Base-by-base conservation (phyloP, 2,888 invertebrate genomes). In the Linnaemya tessellans region DNA sequence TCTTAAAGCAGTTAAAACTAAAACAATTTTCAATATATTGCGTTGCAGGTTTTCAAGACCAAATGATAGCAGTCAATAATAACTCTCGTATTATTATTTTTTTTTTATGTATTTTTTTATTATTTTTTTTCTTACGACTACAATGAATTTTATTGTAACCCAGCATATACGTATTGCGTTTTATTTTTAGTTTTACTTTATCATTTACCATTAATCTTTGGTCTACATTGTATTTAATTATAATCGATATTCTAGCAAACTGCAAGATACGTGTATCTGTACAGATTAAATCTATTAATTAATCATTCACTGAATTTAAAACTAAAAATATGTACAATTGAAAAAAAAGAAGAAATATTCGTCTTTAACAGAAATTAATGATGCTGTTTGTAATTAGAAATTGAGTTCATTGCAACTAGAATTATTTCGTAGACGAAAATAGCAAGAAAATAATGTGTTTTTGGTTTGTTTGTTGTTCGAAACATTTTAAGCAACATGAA, bases 341-440 rank as follows among this genome's bases (percentile, higher is more conserved):
- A 43, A 11, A 18, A 11, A 71, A 73, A 15, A 43, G 54, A 38
- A 4, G 22, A 15, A 30, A 71, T 22, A 25, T 15, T 67, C 51
- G 74, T 41, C 71, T 74, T 68, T 74, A 74, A 46, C 77, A 71
- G 62, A 80, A 84, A 80, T 80, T 84, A 84, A 84, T 80, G 84
- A 84, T 84, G 77, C 54, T 73, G 80, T 77, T 84, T 35, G 84
- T 62, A 84, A 80, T 80, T 80, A 77, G 80, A 80, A 84, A 84
- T 84, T 84, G 84, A 84, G 84, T 84, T 84, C 84, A 84, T 84
- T 84, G 80, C 73, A 80, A 84, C 77, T 67, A 78, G 80, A 80
- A 84, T 73, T 78, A 67, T 77, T 51, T 15, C 18, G 54, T 49
- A 58, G 49, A 70, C 43, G n/a, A 18, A 68, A 75, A 75, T 64